Percentiles rank a stretch among this genome's conserved stretches.
Conservation (phyloP, 2,113 vertebrate genomes). For the Zingel zingel region DNA sequence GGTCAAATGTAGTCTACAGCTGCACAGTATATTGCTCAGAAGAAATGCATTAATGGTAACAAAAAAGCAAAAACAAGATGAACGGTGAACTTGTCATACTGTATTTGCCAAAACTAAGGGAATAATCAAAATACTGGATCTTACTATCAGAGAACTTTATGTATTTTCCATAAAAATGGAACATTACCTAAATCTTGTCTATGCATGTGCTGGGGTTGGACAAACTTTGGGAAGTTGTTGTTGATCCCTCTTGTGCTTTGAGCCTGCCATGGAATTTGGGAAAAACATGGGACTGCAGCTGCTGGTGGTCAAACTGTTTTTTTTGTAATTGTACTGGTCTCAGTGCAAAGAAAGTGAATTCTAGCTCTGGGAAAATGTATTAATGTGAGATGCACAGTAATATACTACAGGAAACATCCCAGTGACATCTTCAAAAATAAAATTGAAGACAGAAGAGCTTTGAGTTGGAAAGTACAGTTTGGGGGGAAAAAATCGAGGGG, state of each 20-base stretch:
- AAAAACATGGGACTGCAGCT: slow-evolving; percentile 41
- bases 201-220: slow-evolving; percentile 26
- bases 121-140: not conserved
- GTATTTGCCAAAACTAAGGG: not conserved
- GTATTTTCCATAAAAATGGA: slow-evolving; percentile 1
- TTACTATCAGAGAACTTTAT: not conserved
- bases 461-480: slow-evolving; percentile 25
- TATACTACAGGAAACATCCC: slow-evolving; percentile 2
- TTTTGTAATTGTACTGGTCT: not conserved
- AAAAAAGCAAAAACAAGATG: not conserved
- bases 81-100: not conserved
- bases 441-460: not conserved
- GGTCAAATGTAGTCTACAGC: slow-evolving; percentile 11
- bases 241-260: slow-evolving; percentile 33
- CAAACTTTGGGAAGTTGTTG: slow-evolving; percentile 28
- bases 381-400: not conserved
- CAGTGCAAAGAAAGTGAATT: not conserved
- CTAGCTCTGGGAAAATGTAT: not conserved
- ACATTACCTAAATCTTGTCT: not conserved
- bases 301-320: slow-evolving; percentile 12
- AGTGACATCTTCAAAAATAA: slow-evolving; percentile 18
- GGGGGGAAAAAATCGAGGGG: not conserved
- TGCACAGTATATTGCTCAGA: not conserved
- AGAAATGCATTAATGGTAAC: not conserved
- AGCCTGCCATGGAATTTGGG: slow-evolving; percentile 9